Evolutionary conservation across 2,797 vertebrate species (phyloP), one percentile per base, ranked within the genome.

Genomic region (Bufotes viridis): DNA sequence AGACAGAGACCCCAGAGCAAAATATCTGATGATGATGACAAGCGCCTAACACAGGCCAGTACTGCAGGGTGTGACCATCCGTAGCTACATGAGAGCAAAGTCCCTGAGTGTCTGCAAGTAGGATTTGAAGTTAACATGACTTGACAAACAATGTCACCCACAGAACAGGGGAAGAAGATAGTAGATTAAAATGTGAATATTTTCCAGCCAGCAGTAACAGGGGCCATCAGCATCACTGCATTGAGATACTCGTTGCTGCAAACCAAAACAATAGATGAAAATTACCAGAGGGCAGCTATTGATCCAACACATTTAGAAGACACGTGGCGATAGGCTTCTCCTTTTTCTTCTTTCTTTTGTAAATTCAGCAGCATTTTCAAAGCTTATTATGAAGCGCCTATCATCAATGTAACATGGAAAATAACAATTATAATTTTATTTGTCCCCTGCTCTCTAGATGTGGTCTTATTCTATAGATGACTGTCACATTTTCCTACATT

Each of bases 131-230:
- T 74, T 89, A 89, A 89, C 81, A 51, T 34, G 70, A 75, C 42
- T 29, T 89, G 88, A 87, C 88, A 89, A 87, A 79, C 70, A 89
- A 87, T 80, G 88, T 87, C 88, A 89, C 81, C 85, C 88, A 87
- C 29, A 84, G 53, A 87, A 84, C 51, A 83, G 34, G 34, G 42
- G 80, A 18, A 49, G 60, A 72, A 83, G 57, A 58, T 12, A 53
- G 80, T 74, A 29, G 63, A 61, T 63, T 89, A 80, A 78, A 75
- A 55, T 2, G 1, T 51, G n/a, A 84, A 69, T 61, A 55, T 76
- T 26, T 58, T 82, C 26, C 26, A 85, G 34, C 55, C 26, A 78
- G 29, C 24, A 76, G 55, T 75, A n/a, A 10, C 20, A 20, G 15
- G 72, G 42, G 51, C 42, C 72, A n/a, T 58, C 53, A 60, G 18